Conservation (phyloP, 2,113 vertebrate genomes). For the Sebastes schlegelii region DNA sequence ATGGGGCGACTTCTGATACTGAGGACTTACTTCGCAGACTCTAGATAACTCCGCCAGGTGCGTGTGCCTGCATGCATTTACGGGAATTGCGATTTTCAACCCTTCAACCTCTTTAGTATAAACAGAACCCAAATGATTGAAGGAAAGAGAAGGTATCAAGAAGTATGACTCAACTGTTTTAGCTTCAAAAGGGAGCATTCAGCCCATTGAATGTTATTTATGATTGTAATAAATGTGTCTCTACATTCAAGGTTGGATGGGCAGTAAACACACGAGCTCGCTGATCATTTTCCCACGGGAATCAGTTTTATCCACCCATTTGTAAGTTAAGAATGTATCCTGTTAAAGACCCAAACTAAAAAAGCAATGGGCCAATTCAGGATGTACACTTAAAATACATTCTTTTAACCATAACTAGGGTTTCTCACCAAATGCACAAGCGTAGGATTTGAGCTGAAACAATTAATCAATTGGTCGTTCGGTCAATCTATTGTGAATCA, state of each 20-base stretch:
- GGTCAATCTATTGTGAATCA: too few relatives aligned
- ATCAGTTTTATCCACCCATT: neutral
- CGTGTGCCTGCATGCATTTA: neutral
- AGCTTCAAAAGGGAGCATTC: neutral
- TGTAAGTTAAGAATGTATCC: neutral
- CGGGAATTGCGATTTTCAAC: neutral
- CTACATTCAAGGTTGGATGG: neutral
- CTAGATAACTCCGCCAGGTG: neutral
- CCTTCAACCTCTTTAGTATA: neutral
- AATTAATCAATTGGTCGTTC: neutral
- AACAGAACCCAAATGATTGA: neutral
- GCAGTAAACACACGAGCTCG: conserved; percentile 5
- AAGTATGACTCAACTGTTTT: neutral
- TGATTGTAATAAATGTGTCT: neutral
- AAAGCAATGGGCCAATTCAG: neutral
- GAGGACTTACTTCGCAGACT: conserved; percentile 36
- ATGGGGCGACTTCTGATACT: conserved; percentile 21
- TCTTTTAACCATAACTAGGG: neutral
- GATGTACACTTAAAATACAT: neutral
- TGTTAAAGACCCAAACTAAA: neutral
- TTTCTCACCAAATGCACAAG: neutral
- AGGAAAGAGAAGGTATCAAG: neutral
- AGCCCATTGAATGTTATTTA: neutral
- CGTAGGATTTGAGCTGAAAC: neutral
- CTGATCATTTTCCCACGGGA: neutral